These are phyloP conservation scores for Gnatocerus cornutus DNA, from an alignment of 2,888 invertebrate genomes.

Conservation along the genomic window DNA sequence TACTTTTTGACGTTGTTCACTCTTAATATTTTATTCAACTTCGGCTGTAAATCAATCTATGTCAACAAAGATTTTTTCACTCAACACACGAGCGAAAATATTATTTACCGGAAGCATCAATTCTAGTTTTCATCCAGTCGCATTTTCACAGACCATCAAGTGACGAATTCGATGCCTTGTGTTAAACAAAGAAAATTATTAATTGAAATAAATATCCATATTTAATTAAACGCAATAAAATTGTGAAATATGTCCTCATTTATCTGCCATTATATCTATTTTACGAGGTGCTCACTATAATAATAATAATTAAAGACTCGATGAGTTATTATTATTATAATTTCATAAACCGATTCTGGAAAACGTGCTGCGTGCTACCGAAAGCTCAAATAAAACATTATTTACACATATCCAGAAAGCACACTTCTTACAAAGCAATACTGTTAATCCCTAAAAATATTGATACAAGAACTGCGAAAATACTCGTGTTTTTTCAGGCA, in stretches of 20 bases:
- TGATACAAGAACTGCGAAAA: neutral
- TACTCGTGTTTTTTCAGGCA: neutral
- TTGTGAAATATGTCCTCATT: neutral
- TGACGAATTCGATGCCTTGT: too few species aligned
- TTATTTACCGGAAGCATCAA: too few species aligned
- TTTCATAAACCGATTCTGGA: neutral
- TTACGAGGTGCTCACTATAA: neutral
- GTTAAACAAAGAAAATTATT: too few species aligned
- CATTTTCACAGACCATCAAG: too few species aligned
- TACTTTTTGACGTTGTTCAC: constrained; percentile 6
- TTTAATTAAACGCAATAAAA: neutral
- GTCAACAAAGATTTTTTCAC: neutral
- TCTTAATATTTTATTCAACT: neutral
- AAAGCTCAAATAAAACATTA: constrained; percentile 5
- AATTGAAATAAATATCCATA: neutral
- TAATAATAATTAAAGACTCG: too few species aligned
- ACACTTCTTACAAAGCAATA: neutral
- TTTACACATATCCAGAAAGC: constrained; percentile 9
- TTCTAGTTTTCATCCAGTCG: too few species aligned
- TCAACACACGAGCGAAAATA: too few species aligned
- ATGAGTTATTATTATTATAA: neutral
- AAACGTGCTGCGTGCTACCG: too few species aligned
- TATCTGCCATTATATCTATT: neutral
- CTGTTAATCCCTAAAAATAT: constrained; percentile 5
- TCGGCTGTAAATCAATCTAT: neutral